Evolutionary conservation across 2,797 vertebrate genomes (phyloP), one percentile per base, ranked within the genome.

Genomic region (Sebastes vulpes): DNA sequence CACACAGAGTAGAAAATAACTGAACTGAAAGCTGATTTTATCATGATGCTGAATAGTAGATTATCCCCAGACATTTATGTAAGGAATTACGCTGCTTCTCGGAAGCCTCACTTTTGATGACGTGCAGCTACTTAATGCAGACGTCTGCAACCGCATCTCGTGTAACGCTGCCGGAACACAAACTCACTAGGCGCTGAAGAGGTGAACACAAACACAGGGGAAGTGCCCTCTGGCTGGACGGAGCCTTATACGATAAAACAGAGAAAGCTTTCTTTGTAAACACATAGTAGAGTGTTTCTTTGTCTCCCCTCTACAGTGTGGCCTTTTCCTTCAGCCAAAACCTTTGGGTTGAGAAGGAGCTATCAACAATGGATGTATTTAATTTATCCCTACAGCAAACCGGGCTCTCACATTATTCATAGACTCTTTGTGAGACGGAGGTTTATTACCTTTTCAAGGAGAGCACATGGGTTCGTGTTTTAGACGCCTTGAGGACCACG

Each of bases 371-470:
- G 83, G 72, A 89, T 86, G 90, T 80, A 85, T 93, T 94, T 89
- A 77, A 85, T 86, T 65, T 72, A 79, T 89, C 82, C 92, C 92
- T 84, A 73, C 65, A 96, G 93, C 92, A 38, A 92, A 61, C 75
- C 26, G 18, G 72, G 69, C 82, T 79, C 80, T 67, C 21, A 21
- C 81, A 85, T 89, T 94, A 93, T 95, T 96, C 88, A 93, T 81
- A 84, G 90, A 82, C 79, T 89, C 88, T 88, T 88, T 90, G 89
- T 89, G 87, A 92, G 81, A 90, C 42, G 68, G 79, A n/a, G 68
- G 81, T 94, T 94, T 93, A 95, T 92, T 87, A 94, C 95, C 94
- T 94, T 93, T 81, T 79, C 64, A 91, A 85, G 89, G 72, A 88
- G 84, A 93, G 86, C 91, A 94, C 91, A 91, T 92, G 92, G 92